phyloP scores from a whole-genome alignment of 2,113 vertebrate species.

The Deroptyus accipitrinus region DNA sequence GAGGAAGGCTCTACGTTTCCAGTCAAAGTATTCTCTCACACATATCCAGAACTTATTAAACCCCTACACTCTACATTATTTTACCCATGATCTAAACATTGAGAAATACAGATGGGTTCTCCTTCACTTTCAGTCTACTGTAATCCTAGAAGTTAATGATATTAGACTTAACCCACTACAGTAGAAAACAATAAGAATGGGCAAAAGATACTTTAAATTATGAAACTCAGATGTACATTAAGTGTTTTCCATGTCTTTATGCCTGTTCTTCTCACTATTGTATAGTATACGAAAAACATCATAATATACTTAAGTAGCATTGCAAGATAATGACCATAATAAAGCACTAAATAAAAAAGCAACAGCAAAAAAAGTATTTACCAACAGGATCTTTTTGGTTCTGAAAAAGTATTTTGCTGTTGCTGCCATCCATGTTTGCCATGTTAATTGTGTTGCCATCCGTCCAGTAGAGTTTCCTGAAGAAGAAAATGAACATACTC shows the following conservation, averaged over 20 bases:
- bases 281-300: background rate
- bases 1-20: background rate
- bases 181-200: background rate
- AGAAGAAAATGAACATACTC: background rate
- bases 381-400: constrained; percentile 96
- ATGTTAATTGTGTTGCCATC: constrained; percentile 97
- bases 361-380: constrained; percentile 65
- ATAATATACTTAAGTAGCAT: background rate
- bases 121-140: background rate
- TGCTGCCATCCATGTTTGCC: constrained; percentile 98
- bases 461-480: constrained; percentile 96
- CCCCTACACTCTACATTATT: background rate
- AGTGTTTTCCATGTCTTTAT: background rate
- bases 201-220: background rate
- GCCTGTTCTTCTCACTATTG: background rate
- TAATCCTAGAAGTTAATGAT: background rate
- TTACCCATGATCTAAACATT: background rate
- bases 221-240: background rate
- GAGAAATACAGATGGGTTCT: background rate
- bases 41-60: background rate
- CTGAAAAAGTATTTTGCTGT: constrained; percentile 96
- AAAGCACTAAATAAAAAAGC: background rate
- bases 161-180: background rate
- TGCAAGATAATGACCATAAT: background rate
- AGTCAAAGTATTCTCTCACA: background rate